Conservation (phyloP, 2,888 invertebrate species). For the Slavum lentiscoides region DNA sequence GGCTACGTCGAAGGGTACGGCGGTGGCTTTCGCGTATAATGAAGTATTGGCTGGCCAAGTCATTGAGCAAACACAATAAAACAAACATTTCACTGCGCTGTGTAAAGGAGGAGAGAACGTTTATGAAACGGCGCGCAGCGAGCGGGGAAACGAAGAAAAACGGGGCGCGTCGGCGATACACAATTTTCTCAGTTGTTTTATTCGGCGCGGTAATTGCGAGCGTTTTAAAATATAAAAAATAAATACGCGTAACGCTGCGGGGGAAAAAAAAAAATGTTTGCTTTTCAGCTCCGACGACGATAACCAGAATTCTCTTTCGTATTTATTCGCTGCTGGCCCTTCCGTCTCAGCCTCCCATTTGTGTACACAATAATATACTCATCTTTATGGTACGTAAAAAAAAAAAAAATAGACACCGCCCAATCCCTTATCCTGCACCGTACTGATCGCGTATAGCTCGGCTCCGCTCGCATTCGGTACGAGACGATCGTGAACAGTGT, state of each 20-base stretch:
- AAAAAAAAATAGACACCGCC: too few species aligned
- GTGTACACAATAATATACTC: not conserved
- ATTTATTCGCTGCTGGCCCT: too few species aligned
- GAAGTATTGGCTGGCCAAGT: constrained; percentile 52
- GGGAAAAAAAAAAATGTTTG: constrained; percentile 30
- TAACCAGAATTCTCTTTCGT: constrained; percentile 14
- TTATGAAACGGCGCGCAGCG: not conserved
- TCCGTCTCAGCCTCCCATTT: not conserved
- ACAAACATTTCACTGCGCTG: constrained; percentile 42
- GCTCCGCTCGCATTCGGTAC: too few species aligned
- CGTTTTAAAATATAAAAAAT: constrained; percentile 2
- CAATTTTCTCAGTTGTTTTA: constrained; percentile 26
- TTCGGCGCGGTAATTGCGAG: constrained; percentile 42
- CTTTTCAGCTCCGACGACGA: constrained; percentile 17
- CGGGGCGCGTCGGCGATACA: constrained; percentile 15
- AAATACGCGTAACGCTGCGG: not conserved
- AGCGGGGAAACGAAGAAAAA: constrained; percentile 12
- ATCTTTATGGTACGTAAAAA: too few species aligned
- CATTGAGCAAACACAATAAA: constrained; percentile 53
- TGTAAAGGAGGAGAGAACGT: constrained; percentile 15
- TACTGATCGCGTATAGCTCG: too few species aligned
- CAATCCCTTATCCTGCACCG: too few species aligned
- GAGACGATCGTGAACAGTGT: too few species aligned
- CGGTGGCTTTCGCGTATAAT: constrained; percentile 32
- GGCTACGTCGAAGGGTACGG: constrained; percentile 16